These are phyloP conservation scores for Caenorhabditis sp. DNA, from an alignment of 2,888 invertebrate species.

Conservation along the genomic window DNA sequence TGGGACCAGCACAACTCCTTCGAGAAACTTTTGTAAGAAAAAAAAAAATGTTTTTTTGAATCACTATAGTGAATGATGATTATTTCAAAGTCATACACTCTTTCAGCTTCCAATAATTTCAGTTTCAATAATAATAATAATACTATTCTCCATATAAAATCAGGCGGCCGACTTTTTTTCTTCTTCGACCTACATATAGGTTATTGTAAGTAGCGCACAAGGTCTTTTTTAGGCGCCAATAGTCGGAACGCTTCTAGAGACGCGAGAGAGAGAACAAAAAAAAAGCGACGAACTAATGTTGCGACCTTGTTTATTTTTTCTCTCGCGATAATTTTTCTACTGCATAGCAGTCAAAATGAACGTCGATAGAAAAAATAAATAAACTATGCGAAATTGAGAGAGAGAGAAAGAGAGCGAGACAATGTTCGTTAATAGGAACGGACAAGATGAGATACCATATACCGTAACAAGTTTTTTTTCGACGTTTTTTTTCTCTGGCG, in stretches of 20 bases:
- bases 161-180: no score
- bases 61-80: no score
- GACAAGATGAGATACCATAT: conserved; percentile 1
- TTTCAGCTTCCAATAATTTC: conserved; percentile 2
- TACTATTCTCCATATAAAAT: not conserved
- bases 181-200: conserved; percentile 46
- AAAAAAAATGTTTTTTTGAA: no score
- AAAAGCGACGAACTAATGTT: conserved; percentile 22
- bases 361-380: not conserved
- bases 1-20: no score
- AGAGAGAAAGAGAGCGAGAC: not conserved
- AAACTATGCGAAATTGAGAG: not conserved
- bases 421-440: not conserved
- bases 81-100: no score
- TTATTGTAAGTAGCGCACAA: conserved; percentile 45
- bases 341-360: not conserved
- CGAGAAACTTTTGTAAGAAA: no score
- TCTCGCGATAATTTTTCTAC: not conserved
- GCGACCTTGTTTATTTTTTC: conserved; percentile 39
- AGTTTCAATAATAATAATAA: conserved; percentile 8
- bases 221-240: conserved; percentile 33
- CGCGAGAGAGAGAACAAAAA: not conserved
- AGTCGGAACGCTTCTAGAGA: conserved; percentile 23
- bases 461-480: not conserved
- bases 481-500: not conserved